Evolutionary conservation across 2,888 invertebrate genomes (phyloP).

Genomic region (Ophioninae sp.): DNA sequence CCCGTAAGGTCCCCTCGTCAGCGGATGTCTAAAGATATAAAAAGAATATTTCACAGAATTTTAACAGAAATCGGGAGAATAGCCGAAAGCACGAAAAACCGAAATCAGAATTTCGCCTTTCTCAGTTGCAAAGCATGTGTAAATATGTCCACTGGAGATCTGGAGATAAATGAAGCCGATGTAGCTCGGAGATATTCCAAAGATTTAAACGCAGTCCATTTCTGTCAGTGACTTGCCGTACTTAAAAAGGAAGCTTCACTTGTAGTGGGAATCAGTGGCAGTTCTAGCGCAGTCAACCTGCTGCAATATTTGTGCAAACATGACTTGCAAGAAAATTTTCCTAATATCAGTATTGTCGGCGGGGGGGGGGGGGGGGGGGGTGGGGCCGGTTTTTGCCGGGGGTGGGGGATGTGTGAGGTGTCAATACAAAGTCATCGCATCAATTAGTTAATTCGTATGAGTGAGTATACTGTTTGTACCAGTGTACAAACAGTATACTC

Average conservation of each 20-base stretch:
- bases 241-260: not conserved
- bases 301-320: not conserved
- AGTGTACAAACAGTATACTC: too few relatives aligned
- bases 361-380: too few relatives aligned
- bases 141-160: constrained; percentile 48
- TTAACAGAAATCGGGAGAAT: not conserved
- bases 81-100: not conserved
- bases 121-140: constrained; percentile 10
- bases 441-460: too few relatives aligned
- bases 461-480: too few relatives aligned
- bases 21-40: not conserved
- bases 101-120: not conserved
- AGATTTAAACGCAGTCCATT: not conserved
- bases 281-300: not conserved
- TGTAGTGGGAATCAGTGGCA: not conserved
- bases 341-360: not conserved
- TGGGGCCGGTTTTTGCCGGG: too few relatives aligned
- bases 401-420: too few relatives aligned
- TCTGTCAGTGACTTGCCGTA: not conserved
- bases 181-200: not conserved
- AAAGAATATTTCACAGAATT: not conserved
- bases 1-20: too few relatives aligned
- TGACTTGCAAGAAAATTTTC: not conserved
- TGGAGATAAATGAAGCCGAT: constrained; percentile 34
- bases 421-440: too few relatives aligned